Evolutionary conservation across 2,113 vertebrate species (phyloP).

Genomic region (Apus apus): DNA sequence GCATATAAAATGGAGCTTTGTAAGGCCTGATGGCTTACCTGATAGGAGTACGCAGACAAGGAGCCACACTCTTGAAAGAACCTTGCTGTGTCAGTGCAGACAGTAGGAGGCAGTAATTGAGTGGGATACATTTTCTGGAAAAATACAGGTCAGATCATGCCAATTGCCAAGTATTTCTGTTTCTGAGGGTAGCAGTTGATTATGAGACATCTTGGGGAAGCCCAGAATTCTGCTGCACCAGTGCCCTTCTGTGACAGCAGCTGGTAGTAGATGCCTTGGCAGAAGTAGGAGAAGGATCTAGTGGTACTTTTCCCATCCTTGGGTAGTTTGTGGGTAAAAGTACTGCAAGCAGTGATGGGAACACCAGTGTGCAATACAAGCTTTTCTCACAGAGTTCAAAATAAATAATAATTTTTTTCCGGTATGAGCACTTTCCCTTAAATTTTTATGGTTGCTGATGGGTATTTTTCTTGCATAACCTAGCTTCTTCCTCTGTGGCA

Average conservation of each 20-base stretch:
- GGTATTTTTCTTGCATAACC: background rate
- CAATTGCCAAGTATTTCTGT: background rate
- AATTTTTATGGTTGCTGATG: background rate
- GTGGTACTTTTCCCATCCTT: background rate
- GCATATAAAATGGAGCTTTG: background rate
- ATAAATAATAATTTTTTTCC: background rate
- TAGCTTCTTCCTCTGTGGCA: background rate
- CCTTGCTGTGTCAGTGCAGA: background rate
- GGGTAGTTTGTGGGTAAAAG: background rate
- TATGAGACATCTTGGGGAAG: background rate
- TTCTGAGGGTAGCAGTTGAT: background rate
- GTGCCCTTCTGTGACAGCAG: background rate
- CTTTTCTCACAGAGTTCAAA: background rate
- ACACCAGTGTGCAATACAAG: background rate
- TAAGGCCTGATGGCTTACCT: background rate
- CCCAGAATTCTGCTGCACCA: fast-evolving
- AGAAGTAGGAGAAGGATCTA: background rate
- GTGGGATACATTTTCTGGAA: background rate
- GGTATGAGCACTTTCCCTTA: background rate
- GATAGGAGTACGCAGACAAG: background rate
- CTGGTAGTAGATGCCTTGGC: background rate
- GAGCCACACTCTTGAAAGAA: background rate
- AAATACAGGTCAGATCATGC: background rate
- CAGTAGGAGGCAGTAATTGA: background rate
- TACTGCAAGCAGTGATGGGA: background rate